A percentile compares a stretch with the other conserved stretches of the same genome.
Evolutionary conservation across 2,113 vertebrate genomes (phyloP).

Genomic region (Oryzias javanicus): DNA sequence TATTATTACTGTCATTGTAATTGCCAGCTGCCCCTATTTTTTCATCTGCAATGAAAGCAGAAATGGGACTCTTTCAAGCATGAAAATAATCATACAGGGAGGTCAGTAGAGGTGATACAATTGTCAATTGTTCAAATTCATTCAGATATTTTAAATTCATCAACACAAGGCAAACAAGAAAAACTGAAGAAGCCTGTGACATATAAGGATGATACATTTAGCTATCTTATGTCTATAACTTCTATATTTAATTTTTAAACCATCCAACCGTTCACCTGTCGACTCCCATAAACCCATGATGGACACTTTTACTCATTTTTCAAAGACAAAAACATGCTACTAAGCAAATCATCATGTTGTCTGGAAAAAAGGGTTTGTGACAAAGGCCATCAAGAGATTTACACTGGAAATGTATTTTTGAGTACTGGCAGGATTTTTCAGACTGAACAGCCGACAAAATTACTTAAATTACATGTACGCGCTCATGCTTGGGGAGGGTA

Average conservation of each 20-base stretch:
- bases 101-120: slow-evolving; percentile 41
- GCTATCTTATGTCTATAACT: no score
- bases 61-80: slow-evolving; percentile 35
- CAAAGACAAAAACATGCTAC: neutral
- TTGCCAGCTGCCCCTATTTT: neutral
- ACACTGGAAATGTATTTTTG: slow-evolving; percentile 19
- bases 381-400: slow-evolving; percentile 27
- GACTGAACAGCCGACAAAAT: neutral
- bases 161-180: slow-evolving; percentile 44
- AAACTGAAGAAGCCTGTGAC: slow-evolving; percentile 6
- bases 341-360: slow-evolving; percentile 16
- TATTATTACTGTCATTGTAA: slow-evolving; percentile 18
- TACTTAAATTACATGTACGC: no score
- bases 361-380: slow-evolving; percentile 30
- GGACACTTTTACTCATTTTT: no score
- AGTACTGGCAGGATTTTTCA: slow-evolving; percentile 10
- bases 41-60: slow-evolving; percentile 26
- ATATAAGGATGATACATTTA: no score
- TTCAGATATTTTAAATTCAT: slow-evolving; percentile 34
- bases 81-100: slow-evolving; percentile 60
- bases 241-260: no score
- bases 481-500: neutral
- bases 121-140: slow-evolving; percentile 48
- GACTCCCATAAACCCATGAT: no score
- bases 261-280: no score